Base-by-base conservation (phyloP, 2,797 vertebrate species). In the Falco novaeseelandiae region DNA sequence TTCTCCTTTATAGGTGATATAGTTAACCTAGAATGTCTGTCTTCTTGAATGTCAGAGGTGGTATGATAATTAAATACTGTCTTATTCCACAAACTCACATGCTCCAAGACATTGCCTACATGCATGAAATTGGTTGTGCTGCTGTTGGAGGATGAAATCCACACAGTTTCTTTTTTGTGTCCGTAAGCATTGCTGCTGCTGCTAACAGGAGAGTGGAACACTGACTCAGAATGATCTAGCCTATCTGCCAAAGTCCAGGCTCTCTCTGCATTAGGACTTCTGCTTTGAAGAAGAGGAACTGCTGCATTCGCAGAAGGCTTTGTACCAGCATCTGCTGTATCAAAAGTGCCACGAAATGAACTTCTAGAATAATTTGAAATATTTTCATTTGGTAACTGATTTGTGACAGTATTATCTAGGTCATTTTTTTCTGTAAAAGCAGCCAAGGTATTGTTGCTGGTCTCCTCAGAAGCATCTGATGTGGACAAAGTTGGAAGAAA, bases 1-100 rank as follows among this genome's bases (percentile, higher is more conserved):
- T 95, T 70, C 94, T 89, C 65, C 29, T 94, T 55, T 69, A 80
- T 69, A 88, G 81, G 72, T 96, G 79, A 84, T 55, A 92, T 4
- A 77, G 83, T 59, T 4, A 91, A 38, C 23, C 62, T 87, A 91
- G 80, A 85, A 78, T 93, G 63, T 48, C 71, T 96, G 44, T 87
- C 90, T 96, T 97, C 94, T 88, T 85, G 84, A 94, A 95, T 58
- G 82, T 88, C 96, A 96, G 96, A 96, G 88, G 71, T 79, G 55
- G 89, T 49, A 84, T 6, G 89, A 83, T 58, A 84, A 69, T 84
- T 89, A 96, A 95, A 93, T 46, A 22, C 46, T 94, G 72, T 52
- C 88, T 96, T 83, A n/a, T 63, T 91, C 95, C 84, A 93, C 91
- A 93, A 84, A 95, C 46, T 80, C 27, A 22, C 30, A 89, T 93